A percentile compares a stretch with the other conserved stretches of the same genome.
phyloP scores from a whole-genome alignment of 2,797 vertebrate genomes.

The Pterois miles region DNA sequence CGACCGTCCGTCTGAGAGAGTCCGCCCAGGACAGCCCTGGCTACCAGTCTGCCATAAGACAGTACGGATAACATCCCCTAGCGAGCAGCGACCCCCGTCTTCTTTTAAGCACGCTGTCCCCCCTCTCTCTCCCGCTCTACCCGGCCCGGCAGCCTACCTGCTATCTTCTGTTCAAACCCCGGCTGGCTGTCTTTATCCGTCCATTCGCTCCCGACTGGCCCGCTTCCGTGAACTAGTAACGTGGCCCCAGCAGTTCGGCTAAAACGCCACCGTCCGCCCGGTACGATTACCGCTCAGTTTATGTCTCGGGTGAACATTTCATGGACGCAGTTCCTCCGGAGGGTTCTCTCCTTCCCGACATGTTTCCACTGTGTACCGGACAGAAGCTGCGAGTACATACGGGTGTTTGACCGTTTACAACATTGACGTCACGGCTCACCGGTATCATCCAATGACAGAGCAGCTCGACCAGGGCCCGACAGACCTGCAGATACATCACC shows the following conservation, averaged over 20 bases:
- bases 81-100: conserved; percentile 29
- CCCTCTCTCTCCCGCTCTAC: background rate
- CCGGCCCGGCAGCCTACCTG: conserved; percentile 32
- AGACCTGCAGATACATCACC: background rate
- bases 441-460: conserved; percentile 31
- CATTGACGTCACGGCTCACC: conserved; percentile 41
- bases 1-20: conserved; percentile 96
- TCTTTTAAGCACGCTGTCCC: conserved; percentile 22
- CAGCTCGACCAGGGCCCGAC: background rate
- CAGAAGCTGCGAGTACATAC: conserved; percentile 56
- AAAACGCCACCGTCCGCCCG: background rate
- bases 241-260: background rate
- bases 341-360: conserved; percentile 66
- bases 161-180: conserved; percentile 37
- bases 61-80: conserved; percentile 80
- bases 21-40: conserved; percentile 95
- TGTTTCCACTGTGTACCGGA: conserved; percentile 55
- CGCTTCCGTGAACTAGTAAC: conserved; percentile 18
- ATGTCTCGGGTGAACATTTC: conserved; percentile 39
- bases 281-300: background rate
- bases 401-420: conserved; percentile 42
- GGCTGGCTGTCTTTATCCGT: conserved; percentile 47
- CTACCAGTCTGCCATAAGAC: conserved; percentile 91
- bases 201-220: conserved; percentile 41
- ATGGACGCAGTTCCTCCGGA: conserved; percentile 54